A percentile compares a stretch with the other conserved stretches of the same genome.
Evolutionary conservation across 2,888 invertebrate genomes (phyloP).

Genomic region (Leptopterna dolabrata): DNA sequence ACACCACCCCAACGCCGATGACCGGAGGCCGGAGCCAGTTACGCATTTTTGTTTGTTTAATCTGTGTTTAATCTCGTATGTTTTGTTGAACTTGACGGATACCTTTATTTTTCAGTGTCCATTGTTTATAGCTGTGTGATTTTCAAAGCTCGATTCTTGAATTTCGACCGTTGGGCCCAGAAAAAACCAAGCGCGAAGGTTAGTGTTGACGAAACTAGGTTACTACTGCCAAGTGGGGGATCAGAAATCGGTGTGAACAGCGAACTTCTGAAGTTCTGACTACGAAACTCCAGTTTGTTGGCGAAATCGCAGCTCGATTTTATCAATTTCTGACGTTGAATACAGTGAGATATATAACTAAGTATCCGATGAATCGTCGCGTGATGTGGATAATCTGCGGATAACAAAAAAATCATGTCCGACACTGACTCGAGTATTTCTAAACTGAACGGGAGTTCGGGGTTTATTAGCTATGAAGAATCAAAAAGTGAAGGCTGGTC

Average conservation of each 20-base stretch:
- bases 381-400: background rate
- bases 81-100: background rate
- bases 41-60: no score
- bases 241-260: background rate
- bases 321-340: background rate
- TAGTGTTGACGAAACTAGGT: slow-evolving; percentile 7
- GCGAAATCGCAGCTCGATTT: background rate
- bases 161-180: background rate
- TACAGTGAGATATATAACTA: background rate
- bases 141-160: background rate
- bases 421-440: background rate
- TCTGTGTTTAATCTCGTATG: no score
- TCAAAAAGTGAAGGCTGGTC: background rate
- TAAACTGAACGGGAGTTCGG: slow-evolving; percentile 9
- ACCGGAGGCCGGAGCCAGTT: no score
- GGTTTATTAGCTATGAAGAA: slow-evolving; percentile 8
- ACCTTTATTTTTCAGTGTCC: background rate
- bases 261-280: no score
- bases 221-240: slow-evolving; percentile 7
- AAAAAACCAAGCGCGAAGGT: background rate
- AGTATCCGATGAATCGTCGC: background rate
- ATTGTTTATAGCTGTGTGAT: background rate
- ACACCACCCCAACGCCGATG: no score
- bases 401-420: background rate
- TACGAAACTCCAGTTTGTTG: background rate